Conservation (phyloP, 2,888 invertebrate species). For the Liopterus haemorrhoidalis region DNA sequence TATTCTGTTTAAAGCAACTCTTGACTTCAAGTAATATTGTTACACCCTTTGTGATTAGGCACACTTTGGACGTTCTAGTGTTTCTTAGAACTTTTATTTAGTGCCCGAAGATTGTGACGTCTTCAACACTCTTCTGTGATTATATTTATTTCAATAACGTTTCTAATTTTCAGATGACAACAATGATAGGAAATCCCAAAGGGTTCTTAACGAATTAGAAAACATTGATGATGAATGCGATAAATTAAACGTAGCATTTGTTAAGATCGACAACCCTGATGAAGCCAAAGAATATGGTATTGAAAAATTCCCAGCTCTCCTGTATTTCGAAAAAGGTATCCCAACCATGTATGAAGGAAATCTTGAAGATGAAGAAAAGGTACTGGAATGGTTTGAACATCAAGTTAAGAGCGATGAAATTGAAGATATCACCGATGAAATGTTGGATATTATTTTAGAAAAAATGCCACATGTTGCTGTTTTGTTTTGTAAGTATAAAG, state of each 20-base stretch:
- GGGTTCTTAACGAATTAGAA: conserved; percentile 79
- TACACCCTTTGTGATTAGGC: no score
- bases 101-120: no score
- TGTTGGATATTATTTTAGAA: conserved; percentile 82
- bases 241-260: conserved; percentile 80
- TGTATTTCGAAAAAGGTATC: conserved; percentile 73
- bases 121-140: no score
- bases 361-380: conserved; percentile 83
- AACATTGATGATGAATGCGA: conserved; percentile 93
- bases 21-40: no score
- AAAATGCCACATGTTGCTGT: conserved; percentile 87
- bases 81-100: no score
- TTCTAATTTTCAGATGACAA: conserved; percentile 64
- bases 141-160: conserved; percentile 14
- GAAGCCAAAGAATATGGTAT: conserved; percentile 89
- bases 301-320: conserved; percentile 75
- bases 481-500: conserved; percentile 79
- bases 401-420: conserved; percentile 85
- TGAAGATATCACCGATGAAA: conserved; percentile 90
- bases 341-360: conserved; percentile 76
- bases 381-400: conserved; percentile 77
- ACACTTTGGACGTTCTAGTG: no score
- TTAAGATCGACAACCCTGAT: conserved; percentile 85
- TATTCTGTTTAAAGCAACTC: no score
- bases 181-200: conserved; percentile 80